These are phyloP conservation scores for Drosophila tani DNA, from an alignment of 1,140 invertebrate species.

Conservation along the genomic window DNA sequence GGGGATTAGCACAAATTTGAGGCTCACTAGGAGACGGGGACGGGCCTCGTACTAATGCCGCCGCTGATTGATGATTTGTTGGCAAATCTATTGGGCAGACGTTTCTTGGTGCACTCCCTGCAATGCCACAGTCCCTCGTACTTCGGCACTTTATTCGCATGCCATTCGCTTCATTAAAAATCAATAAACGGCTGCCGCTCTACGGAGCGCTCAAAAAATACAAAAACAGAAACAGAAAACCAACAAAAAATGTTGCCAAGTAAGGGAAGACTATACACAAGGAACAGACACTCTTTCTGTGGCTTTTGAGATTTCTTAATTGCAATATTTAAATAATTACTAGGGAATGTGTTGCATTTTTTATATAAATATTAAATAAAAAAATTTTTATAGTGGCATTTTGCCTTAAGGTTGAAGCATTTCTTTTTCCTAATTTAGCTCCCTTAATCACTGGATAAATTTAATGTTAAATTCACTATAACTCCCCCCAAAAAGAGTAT, in stretches of 20 bases:
- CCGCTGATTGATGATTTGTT: constrained; percentile 74
- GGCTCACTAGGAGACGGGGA: constrained; percentile 34
- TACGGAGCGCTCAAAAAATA: constrained; percentile 5
- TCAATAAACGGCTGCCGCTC: constrained; percentile 73
- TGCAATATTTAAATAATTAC: too few relatives aligned
- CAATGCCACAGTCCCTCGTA: not conserved
- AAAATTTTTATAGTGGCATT: not conserved
- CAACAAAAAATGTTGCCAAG: not conserved
- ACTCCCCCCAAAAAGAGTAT: not conserved
- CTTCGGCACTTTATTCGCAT: constrained; percentile 20
- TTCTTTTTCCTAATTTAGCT: too few relatives aligned
- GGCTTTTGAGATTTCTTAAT: not conserved
- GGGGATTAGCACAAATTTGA: constrained; percentile 53
- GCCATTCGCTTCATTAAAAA: constrained; percentile 81
- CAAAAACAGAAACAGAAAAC: not conserved
- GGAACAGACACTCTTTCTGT: not conserved
- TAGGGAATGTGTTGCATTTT: not conserved
- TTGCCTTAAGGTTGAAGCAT: too few relatives aligned
- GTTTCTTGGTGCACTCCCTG: constrained; percentile 28
- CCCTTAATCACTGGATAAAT: too few relatives aligned
- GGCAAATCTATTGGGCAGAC: constrained; percentile 72
- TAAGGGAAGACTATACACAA: not conserved
- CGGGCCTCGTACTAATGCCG: constrained; percentile 23
- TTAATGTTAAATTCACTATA: too few relatives aligned
- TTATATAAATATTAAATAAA: not conserved